phyloP scores from a whole-genome alignment of 1,140 invertebrate genomes.

The Camponotus vicinus region DNA sequence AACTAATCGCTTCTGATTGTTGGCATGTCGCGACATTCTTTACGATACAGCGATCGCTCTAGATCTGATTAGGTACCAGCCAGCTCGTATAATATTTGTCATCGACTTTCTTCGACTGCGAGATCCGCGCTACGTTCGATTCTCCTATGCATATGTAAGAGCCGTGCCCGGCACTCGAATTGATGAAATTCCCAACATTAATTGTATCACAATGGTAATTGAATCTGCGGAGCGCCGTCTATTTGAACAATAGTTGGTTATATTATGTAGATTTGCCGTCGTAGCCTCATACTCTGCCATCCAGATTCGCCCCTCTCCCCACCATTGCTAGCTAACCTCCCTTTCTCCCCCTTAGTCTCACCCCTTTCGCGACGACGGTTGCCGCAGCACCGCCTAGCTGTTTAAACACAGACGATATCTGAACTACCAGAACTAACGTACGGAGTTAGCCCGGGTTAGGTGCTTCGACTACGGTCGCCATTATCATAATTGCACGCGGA shows the following conservation, averaged over 20 bases:
- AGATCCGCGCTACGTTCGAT: constrained; percentile 81
- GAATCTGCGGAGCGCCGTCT: constrained; percentile 86
- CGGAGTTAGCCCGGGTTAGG: constrained; percentile 80
- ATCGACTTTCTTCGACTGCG: constrained; percentile 74
- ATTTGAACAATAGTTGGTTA: constrained; percentile 87
- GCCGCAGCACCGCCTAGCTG: constrained; percentile 82
- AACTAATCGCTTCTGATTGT: not conserved
- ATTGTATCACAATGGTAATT: constrained; percentile 87
- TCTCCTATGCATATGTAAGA: constrained; percentile 86
- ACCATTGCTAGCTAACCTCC: constrained; percentile 26
- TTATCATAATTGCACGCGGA: constrained; percentile 84
- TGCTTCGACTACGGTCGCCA: constrained; percentile 78
- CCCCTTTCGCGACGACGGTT: constrained; percentile 73
- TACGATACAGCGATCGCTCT: constrained; percentile 29
- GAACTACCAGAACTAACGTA: constrained; percentile 84
- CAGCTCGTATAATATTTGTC: constrained; percentile 76
- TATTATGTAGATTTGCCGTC: constrained; percentile 86
- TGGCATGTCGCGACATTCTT: not conserved
- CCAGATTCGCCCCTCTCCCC: constrained; percentile 63
- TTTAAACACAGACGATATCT: constrained; percentile 86
- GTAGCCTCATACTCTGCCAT: constrained; percentile 78
- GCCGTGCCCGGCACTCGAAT: constrained; percentile 84
- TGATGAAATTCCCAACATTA: constrained; percentile 87
- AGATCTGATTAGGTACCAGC: constrained; percentile 67
- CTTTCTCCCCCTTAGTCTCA: constrained; percentile 49